Evolutionary conservation across 1,140 invertebrate species (phyloP).

Genomic region (Adoxophyes honmai): DNA sequence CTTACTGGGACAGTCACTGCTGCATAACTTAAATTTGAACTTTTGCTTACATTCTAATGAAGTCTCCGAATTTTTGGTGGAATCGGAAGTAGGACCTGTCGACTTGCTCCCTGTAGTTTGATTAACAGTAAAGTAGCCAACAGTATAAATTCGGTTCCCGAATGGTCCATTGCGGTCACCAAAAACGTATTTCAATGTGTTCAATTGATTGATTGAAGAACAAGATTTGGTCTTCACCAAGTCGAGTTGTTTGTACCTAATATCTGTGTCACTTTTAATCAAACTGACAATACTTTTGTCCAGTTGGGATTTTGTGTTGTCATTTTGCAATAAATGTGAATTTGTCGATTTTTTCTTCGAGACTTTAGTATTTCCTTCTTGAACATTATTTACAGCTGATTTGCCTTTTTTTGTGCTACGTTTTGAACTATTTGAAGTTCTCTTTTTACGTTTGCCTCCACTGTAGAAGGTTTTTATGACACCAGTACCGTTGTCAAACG

Average conservation of each 20-base stretch:
- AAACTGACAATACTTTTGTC: conserved; percentile 2
- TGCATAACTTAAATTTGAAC: conserved; percentile 41
- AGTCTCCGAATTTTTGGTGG: conserved; percentile 12
- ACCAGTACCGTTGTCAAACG: conserved; percentile 16
- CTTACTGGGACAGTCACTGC: conserved; percentile 33
- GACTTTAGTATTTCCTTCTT: neutral
- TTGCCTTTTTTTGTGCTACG: conserved; percentile 8
- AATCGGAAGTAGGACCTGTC: conserved; percentile 20
- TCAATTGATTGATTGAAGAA: conserved; percentile 26
- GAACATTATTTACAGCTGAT: neutral
- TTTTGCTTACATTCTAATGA: conserved; percentile 21
- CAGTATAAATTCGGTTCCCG: conserved; percentile 46
- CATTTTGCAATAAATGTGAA: neutral
- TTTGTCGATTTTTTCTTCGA: neutral
- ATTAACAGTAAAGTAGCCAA: conserved; percentile 51
- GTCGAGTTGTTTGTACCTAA: conserved; percentile 20
- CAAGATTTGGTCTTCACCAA: conserved; percentile 32
- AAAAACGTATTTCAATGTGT: conserved; percentile 50
- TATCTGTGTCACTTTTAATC: conserved; percentile 28
- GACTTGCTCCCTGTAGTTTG: conserved; percentile 17
- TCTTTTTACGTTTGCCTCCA: conserved; percentile 17
- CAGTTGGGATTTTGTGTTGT: neutral
- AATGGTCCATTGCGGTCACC: conserved; percentile 29
- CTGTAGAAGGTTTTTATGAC: conserved; percentile 26
- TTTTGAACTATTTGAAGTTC: neutral